Evolutionary conservation across 2,797 vertebrate genomes (phyloP), one percentile per base, ranked within the genome.

Genomic region (Gymnothorax javanicus): DNA sequence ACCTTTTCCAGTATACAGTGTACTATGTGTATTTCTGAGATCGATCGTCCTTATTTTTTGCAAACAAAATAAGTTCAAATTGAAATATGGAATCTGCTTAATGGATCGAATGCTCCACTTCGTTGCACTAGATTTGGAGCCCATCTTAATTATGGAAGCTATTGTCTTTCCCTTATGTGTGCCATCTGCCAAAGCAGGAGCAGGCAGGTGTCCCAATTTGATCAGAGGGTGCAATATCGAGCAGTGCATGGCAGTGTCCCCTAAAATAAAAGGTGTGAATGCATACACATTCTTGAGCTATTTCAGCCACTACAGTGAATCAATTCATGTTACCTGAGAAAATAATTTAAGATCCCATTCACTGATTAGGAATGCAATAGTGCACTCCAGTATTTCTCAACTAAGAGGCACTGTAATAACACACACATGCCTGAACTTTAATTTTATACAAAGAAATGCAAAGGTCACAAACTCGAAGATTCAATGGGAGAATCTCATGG

Each of bases 211-310:
- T 92, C 33, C 33, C 27, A 33, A 9, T 43, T 12, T 43, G 17
- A 43, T 13, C 33, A 5, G 71, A 73, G 27, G 71, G 27, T 9
- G 71, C 9, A 43, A 33, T 43, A 50, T 13, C 27, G 90, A 89
- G 90, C 94, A 94, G 94, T 92, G 93, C 94, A 95, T 93, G 93
- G 93, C 93, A 93, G 95, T 94, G 92, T 93, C 91, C 92, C 90
- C 91, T 91, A 86, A 91, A 64, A 94, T 93, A 93, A 17, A 88
- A 89, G 17, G n/a, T 71, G 67, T 71, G 56, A 4, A 4, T 25
- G 20, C 6, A 17, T 81, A 7, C 2, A 23, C 1, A 8, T 8
- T n/a, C 1, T 33, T 8, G 62, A 9, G 83, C 33, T 2, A 43
- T 43, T 43, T 43, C 33, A 43, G 33, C 33, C 33, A 43, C 33